These are phyloP conservation scores for Vanessa cardui DNA, from an alignment of 2,888 invertebrate genomes.

Conservation along the genomic window DNA sequence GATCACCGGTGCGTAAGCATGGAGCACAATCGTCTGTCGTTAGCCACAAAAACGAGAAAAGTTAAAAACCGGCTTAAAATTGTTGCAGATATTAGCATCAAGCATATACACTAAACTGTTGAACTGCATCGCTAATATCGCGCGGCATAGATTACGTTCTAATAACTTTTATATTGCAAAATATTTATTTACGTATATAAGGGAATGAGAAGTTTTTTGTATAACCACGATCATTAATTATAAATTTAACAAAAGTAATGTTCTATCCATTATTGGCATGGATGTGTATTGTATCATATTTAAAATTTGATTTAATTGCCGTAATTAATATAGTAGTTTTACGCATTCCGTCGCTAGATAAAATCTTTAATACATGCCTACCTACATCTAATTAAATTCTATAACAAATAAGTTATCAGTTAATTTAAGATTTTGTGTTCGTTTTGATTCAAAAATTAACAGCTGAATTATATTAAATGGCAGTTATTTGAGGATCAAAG, in stretches of 20 bases:
- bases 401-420: neutral
- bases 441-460: neutral
- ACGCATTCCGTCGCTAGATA: too few species aligned
- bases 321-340: neutral
- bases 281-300: neutral
- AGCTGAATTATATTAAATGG: neutral
- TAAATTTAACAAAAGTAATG: neutral
- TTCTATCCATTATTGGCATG: neutral
- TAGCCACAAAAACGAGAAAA: neutral
- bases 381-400: neutral
- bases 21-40: neutral
- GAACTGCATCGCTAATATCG: conserved; percentile 9
- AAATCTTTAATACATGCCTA: too few species aligned
- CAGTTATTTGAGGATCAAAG: neutral
- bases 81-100: neutral
- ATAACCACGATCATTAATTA: neutral
- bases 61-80: neutral
- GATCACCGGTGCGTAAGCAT: too few species aligned
- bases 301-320: neutral
- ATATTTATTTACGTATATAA: conserved; percentile 2
- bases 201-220: neutral
- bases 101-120: neutral
- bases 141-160: conserved; percentile 9
- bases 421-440: neutral
- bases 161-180: conserved; percentile 22